A percentile compares a stretch with the other conserved stretches of the same genome.
These are phyloP conservation scores for Rhizomys pruinosus DNA, from an alignment of 2,113 vertebrate species.

Conservation along the genomic window DNA sequence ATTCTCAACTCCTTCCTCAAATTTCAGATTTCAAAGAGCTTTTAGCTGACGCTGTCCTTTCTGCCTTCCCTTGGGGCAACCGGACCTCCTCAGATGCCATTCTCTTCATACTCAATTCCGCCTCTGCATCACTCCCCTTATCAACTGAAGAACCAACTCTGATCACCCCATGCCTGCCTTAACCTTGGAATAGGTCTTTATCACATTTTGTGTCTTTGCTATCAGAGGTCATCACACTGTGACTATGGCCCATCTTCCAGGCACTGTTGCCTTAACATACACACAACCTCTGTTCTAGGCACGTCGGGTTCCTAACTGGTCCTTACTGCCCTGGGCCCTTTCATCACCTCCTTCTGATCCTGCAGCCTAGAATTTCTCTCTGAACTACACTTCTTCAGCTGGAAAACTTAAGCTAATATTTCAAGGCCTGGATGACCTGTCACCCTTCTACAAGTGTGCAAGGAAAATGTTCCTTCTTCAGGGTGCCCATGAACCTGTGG, in stretches of 20 bases:
- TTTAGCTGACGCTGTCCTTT: not conserved
- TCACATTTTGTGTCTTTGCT: not conserved
- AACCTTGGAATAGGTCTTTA: not conserved
- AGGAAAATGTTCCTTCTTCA: not conserved
- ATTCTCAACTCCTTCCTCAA: conserved; percentile 6
- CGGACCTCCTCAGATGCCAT: not conserved
- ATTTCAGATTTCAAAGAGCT: not conserved
- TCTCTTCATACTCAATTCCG: not conserved
- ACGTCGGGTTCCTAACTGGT: not conserved
- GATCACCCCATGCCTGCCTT: not conserved
- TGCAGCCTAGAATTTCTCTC: not conserved
- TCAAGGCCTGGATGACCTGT: not conserved
- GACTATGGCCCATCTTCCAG: not conserved
- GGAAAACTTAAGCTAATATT: not conserved
- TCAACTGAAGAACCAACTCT: not conserved
- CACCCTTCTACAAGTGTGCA: not conserved
- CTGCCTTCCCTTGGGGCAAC: not conserved
- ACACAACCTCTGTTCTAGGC: not conserved
- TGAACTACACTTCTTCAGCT: not conserved
- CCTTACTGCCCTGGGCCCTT: not conserved
- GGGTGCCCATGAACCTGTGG: not conserved
- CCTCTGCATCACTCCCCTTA: not conserved
- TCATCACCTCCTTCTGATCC: not conserved
- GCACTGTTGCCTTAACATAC: not conserved
- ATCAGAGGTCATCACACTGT: not conserved